Base-by-base conservation (phyloP, 2,113 vertebrate species). In the Dascyllus trimaculatus region DNA sequence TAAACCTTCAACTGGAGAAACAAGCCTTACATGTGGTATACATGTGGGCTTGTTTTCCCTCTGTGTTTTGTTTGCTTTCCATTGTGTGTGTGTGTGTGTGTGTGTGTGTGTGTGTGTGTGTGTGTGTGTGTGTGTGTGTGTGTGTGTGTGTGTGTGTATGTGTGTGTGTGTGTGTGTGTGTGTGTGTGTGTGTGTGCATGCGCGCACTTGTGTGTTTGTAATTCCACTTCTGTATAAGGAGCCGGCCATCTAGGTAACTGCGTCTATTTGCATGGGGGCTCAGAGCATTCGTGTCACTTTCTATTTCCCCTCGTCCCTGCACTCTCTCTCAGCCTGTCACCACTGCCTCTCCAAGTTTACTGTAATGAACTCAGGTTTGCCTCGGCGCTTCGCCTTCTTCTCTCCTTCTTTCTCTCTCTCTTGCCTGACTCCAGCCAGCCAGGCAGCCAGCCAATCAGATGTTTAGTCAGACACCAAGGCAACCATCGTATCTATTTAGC, bases 301-400 rank as follows among this genome's bases (percentile, higher is more conserved):
- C 72, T 79, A 83, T 90, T 86, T 80, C 85, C 84, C 76, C 81
- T 69, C 18, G 17, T 73, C 73, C 80, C 72, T 80, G 63, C 72
- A 26, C 78, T 71, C 82, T 81, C 87, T 81, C 88, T 82, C 78
- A 66, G 72, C 82, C 90, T 89, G 85, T 92, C 91, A 90, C 85
- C 53, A 17, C 78, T 83, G 78, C 83, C 85, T 80, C 80, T 73
- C 64, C 83, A 82, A 59, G 80, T 89, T 87, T 79, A 78, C 87
- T 83, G 81, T 90, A 91, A 92, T 91, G 81, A 93, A 89, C 88
- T 85, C 76, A 82, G 78, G 68, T 87, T 87, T 51, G 78, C 82
- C 71, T 88, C 85, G 62, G 52, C 59, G 63, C 65, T 38, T 74
- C 52, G 19, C 52, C 35, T 65, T 57, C 59, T 62, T 49, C 40